A percentile compares a stretch with the other conserved stretches of the same genome.
Conservation (phyloP, 1,140 invertebrate genomes). For the Pissodes strobi region DNA sequence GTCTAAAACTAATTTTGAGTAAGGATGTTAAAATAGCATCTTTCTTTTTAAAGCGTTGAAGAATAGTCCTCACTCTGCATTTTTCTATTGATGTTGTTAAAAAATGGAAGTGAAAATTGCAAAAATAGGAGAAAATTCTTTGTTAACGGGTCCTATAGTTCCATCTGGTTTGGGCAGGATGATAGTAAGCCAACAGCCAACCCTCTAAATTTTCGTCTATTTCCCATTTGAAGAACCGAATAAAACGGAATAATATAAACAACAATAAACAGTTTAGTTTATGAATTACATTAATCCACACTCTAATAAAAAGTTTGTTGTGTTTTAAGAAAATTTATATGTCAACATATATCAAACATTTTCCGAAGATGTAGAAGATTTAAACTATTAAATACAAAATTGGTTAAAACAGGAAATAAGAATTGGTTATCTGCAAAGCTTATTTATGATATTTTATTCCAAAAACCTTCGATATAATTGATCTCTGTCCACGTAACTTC, state of each 20-base stretch:
- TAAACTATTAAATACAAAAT: slow-evolving; percentile 31
- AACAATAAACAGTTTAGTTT: no score
- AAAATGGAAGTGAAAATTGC: not conserved
- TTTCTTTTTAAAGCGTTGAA: not conserved
- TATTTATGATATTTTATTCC: slow-evolving; percentile 9
- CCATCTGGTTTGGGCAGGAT: not conserved
- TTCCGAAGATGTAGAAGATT: slow-evolving; percentile 29
- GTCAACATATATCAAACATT: slow-evolving; percentile 32
- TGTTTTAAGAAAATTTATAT: slow-evolving; percentile 31
- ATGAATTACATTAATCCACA: no score
- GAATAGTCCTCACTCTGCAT: not conserved
- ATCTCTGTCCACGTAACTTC: not conserved
- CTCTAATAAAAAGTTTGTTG: no score
- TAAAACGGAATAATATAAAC: no score
- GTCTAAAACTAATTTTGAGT: not conserved
- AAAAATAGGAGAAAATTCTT: not conserved
- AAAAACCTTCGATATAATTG: slow-evolving; percentile 4
- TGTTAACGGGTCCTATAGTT: not conserved
- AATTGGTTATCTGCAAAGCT: slow-evolving; percentile 4
- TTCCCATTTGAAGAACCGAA: no score
- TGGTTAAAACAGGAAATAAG: slow-evolving; percentile 14
- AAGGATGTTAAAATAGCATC: not conserved
- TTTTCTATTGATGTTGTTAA: not conserved
- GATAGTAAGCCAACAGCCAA: no score
- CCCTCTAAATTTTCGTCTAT: no score